Percentiles rank a stretch among this genome's conserved stretches.
These are phyloP conservation scores for Platorchestia sp. DNA, from an alignment of 1,140 invertebrate species.

Conservation along the genomic window DNA sequence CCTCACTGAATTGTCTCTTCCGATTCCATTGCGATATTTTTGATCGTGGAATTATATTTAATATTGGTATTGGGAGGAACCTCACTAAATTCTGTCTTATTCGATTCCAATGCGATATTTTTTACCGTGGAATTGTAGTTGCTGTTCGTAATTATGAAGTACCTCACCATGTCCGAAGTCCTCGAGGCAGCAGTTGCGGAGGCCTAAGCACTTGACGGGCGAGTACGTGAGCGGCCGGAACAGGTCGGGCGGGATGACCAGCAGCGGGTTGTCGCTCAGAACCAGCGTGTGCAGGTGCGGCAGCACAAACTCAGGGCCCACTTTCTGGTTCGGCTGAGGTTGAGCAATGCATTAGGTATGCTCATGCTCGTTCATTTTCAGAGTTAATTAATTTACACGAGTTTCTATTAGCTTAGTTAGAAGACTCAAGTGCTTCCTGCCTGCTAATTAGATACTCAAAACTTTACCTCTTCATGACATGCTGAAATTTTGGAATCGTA, in stretches of 20 bases:
- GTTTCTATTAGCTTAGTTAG: background rate
- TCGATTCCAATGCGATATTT: background rate
- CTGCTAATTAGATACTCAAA: no score
- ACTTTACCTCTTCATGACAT: background rate
- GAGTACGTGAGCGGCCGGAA: background rate
- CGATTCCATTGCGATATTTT: no score
- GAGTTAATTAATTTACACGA: background rate
- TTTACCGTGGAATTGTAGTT: background rate
- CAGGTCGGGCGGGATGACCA: conserved; percentile 3
- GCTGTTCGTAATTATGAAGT: background rate
- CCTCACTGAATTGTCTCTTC: no score
- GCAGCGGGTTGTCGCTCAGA: background rate
- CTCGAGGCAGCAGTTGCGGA: background rate
- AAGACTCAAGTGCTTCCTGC: background rate
- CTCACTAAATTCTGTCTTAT: no score
- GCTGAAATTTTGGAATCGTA: background rate
- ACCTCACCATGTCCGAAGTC: background rate
- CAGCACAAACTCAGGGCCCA: background rate
- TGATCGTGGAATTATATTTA: no score
- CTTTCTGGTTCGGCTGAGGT: background rate
- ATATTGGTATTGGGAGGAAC: no score
- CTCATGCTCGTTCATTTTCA: background rate
- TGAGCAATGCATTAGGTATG: background rate
- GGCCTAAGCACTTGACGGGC: background rate
- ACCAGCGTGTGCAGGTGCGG: background rate